Conservation (phyloP, 2,113 vertebrate species). For the Urocitellus parryii region DNA sequence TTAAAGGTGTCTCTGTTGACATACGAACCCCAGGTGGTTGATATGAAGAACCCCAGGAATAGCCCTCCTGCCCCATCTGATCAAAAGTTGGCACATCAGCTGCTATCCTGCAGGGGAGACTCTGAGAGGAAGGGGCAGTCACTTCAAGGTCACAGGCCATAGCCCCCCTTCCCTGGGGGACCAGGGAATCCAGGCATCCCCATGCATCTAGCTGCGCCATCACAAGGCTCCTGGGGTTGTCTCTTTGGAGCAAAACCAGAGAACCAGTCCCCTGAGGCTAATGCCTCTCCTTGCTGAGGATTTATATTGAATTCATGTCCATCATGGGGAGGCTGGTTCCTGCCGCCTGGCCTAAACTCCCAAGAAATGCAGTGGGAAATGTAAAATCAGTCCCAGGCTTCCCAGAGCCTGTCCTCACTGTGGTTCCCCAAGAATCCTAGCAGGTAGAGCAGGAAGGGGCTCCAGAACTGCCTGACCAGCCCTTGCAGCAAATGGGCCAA, state of each 20-base stretch:
- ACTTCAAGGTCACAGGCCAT: background rate
- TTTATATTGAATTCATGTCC: background rate
- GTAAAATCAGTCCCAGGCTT: background rate
- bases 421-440: background rate
- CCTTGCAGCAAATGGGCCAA: too few species aligned
- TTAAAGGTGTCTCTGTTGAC: background rate
- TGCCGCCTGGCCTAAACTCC: background rate
- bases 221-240: fast-evolving
- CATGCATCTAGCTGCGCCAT: background rate
- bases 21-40: background rate
- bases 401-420: background rate
- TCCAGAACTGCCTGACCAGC: background rate
- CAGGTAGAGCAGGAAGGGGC: background rate
- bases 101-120: too few species aligned
- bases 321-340: background rate
- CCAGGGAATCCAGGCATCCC: background rate
- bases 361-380: fast-evolving
- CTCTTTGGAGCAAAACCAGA: background rate
- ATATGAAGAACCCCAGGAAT: background rate
- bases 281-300: background rate
- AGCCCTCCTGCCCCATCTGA: background rate
- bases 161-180: background rate
- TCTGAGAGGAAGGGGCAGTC: background rate
- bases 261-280: background rate
- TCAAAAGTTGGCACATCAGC: background rate